Evolutionary conservation across 2,888 invertebrate species (phyloP), one percentile per base, ranked within the genome.

Genomic region (Allolobophora icterica): DNA sequence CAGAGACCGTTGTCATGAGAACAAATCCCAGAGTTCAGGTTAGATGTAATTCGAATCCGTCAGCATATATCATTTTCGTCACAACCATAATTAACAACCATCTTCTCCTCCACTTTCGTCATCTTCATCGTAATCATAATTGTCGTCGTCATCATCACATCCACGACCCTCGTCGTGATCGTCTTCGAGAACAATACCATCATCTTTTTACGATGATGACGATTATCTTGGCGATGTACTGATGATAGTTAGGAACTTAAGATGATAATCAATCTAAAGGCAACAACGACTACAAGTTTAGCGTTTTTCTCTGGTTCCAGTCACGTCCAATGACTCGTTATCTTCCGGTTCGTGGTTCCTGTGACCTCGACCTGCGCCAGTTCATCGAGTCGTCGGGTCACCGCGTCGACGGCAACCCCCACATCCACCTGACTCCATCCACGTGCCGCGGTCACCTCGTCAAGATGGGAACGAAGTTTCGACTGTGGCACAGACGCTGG

Each of bases 321-420:
- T 52, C 90, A 1, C 52, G 91, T 83, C 99, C 99, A 0, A 96
- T 99, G 94, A 99, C 99, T 0, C 96, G 99, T 92, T 99, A 99
- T 96, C 96, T 99, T 93, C 99, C 99, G 35, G 98, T 98, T 93
- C 97, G 98, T 94, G 97, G 97, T 58, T 97, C 97, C 87, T 38
- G 35, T 38, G 96, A 96, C 91, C 97, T 99, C 95, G 98, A 99
- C 95, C 96, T 99, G 92, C 96, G 98, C 42, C 96, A 97, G 92
- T 98, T 99, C 95, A 98, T 99, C 92, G 98, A 98, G 95, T 97
- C 98, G 21, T 98, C 98, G 52, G 99, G 99, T 90, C 99, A 99
- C 96, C 98, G 98, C 95, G 93, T 96, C 91, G 98, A 98, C 93
- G 96, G 98, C 93, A 98, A 98, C 96, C 34, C 35, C 4, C 97